Evolutionary conservation across 1,140 invertebrate genomes (phyloP).

Genomic region (Onthophagus taurus): DNA sequence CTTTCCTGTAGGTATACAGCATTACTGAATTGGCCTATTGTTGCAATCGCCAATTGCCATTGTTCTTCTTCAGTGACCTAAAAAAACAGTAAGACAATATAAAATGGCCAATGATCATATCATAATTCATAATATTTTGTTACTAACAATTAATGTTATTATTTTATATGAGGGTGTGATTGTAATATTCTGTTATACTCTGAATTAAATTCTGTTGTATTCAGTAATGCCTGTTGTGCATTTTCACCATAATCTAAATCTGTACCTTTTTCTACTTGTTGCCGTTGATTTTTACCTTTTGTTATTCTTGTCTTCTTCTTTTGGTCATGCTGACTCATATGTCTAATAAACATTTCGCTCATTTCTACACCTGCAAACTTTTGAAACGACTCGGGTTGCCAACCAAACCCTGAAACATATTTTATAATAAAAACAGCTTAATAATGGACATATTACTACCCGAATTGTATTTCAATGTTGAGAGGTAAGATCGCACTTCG

Average conservation of each 20-base stretch:
- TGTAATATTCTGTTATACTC: neutral
- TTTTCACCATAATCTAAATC: neutral
- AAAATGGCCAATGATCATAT: neutral
- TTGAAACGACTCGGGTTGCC: neutral
- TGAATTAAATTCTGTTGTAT: neutral
- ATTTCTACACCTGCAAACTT: neutral
- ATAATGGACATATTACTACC: neutral
- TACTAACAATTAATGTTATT: neutral
- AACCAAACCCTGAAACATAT: neutral
- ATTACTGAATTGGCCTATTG: conserved; percentile 2
- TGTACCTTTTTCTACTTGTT: neutral
- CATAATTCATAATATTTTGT: neutral
- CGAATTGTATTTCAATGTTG: neutral
- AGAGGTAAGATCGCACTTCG: neutral
- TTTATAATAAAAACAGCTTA: neutral
- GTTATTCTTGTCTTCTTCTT: neutral
- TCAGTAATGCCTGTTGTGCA: neutral
- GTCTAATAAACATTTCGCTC: neutral
- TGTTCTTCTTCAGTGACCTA: neutral
- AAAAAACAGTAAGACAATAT: neutral
- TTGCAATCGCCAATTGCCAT: neutral
- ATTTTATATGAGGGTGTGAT: neutral
- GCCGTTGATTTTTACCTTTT: neutral
- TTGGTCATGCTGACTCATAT: neutral
- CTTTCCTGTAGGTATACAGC: neutral